Evolutionary conservation across 2,888 invertebrate genomes (phyloP), one percentile per base, ranked within the genome.

Genomic region (Latrodectus hesperus): DNA sequence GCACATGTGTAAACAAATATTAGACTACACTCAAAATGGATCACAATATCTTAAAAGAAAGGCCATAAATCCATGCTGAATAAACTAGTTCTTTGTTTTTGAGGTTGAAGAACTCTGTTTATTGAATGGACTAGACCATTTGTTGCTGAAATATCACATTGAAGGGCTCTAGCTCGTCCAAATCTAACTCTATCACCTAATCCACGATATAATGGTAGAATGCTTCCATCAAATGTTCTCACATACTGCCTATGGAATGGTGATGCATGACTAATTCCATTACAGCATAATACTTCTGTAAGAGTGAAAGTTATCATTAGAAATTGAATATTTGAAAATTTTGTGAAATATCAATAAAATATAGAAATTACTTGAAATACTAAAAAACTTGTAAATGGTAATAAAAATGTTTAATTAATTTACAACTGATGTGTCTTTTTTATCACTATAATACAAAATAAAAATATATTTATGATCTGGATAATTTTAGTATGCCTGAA

Each of bases 91-190:
- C 52, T 67, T n/a, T 70, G 82, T 52, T 74, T 79, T 12, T 73
- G 73, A 3, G 74, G 77, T 26, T 82, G 22, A 79, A 88, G 83
- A 9, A 92, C 92, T 88, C 90, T 91, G 84, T 92, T 91, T 38
- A 92, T 91, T 12, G 90, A 90, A 89, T 92, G 92, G n/a, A 92
- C 90, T 17, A 92, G 90, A 88, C 92, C 92, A 90, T 92, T 92
- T 12, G 91, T 91, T 11, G 92, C 91, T 68, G 91, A 91, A 70
- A 91, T 83, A 90, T 93, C 92, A 90, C 92, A 92, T 12, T 91
- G 90, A 1, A 90, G 90, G 10, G 93, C 91, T 38, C 90, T 90
- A 5, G 92, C 91, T 60, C 91, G 90, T 17, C 92, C 92, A 84
- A 92, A 92, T 49, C 91, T 90, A 8, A 91, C 91, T 70, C 91